A percentile compares a stretch with the other conserved stretches of the same genome.
phyloP scores from a whole-genome alignment of 2,888 invertebrate species.

The Chaetoderma sp. region DNA sequence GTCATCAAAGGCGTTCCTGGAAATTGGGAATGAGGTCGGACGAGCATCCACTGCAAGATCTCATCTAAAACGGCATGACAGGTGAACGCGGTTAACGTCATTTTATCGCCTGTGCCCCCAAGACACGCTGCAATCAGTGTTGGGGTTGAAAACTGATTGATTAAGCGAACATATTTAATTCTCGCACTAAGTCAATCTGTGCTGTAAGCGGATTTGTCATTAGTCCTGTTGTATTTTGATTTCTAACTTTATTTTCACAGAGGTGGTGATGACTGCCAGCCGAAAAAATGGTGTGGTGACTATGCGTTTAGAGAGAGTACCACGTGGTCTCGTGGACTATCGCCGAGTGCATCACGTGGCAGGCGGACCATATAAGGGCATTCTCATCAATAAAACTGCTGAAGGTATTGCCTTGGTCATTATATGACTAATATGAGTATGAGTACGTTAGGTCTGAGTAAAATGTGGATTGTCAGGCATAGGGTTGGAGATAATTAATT shows the following conservation, averaged over 20 bases:
- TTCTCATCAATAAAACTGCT: conserved; percentile 55
- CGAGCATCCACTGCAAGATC: no score
- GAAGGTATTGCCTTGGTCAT: conserved; percentile 47
- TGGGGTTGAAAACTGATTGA: not conserved
- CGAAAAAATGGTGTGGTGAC: conserved; percentile 49
- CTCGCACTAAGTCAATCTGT: not conserved
- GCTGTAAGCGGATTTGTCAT: not conserved
- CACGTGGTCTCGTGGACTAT: conserved; percentile 20
- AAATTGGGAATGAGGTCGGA: no score
- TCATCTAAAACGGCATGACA: no score
- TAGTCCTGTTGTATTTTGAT: not conserved
- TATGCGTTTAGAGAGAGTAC: conserved; percentile 50
- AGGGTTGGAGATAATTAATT: no score
- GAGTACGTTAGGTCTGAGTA: no score
- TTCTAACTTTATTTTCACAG: conserved; percentile 37
- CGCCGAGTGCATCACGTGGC: conserved; percentile 51
- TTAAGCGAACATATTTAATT: not conserved
- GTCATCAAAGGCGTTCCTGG: no score
- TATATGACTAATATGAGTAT: no score
- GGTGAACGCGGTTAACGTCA: no score
- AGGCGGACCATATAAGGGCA: conserved; percentile 58
- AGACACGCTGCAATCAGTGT: no score
- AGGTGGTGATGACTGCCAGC: conserved; percentile 57
- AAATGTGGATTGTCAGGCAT: no score
- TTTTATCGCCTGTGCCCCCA: no score